Conservation (phyloP, 2,113 vertebrate genomes). For the Heliornis fulica region DNA sequence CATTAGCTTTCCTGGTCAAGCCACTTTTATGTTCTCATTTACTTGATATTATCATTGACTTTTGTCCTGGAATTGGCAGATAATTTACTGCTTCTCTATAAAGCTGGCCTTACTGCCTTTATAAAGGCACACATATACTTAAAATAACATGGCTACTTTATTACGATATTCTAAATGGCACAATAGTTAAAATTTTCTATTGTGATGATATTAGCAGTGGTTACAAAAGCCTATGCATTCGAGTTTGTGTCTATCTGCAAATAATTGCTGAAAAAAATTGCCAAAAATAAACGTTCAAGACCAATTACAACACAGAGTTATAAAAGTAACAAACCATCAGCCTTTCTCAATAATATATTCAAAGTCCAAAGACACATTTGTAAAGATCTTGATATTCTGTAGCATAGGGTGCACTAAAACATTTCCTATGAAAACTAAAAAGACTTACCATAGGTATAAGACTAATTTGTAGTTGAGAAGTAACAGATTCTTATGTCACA, state of each 20-base stretch:
- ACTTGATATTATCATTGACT: neutral
- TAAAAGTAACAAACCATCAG: neutral
- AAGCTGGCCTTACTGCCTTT: neutral
- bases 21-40: neutral
- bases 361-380: neutral
- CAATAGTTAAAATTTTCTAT: neutral
- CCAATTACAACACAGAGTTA: neutral
- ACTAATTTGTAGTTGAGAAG: neutral
- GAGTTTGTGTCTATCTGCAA: neutral
- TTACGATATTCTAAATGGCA: neutral
- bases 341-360: neutral
- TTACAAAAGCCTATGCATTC: neutral
- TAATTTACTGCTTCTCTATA: neutral
- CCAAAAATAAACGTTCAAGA: neutral
- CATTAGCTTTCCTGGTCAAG: neutral
- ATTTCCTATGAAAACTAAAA: neutral
- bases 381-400: neutral
- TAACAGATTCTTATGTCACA: neutral
- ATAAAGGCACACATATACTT: neutral
- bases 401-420: neutral
- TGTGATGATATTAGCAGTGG: neutral
- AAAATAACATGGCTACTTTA: neutral
- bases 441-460: neutral
- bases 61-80: neutral
- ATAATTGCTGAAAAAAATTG: neutral